A percentile compares a stretch with the other conserved stretches of the same genome.
phyloP scores from a whole-genome alignment of 2,113 vertebrate genomes.

The Callipepla squamata region DNA sequence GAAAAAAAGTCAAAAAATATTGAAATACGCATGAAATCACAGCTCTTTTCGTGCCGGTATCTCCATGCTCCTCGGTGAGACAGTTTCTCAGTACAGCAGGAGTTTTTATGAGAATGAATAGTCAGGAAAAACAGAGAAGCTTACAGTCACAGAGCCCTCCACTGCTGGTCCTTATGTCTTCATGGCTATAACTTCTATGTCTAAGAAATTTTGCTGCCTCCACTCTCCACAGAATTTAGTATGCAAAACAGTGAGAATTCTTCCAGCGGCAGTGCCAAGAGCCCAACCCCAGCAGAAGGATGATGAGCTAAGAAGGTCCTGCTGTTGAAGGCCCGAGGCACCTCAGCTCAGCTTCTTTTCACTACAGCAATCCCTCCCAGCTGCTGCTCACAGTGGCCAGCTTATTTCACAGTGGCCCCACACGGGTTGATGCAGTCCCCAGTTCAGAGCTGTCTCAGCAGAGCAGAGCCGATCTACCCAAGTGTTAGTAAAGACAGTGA shows the following conservation, averaged over 20 bases:
- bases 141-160: neutral
- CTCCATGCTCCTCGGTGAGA: neutral
- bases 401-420: neutral
- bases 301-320: neutral
- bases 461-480: neutral
- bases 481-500: neutral
- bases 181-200: neutral
- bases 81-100: neutral
- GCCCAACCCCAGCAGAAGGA: neutral
- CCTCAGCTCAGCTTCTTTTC: neutral
- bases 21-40: neutral
- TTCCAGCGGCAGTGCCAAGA: neutral
- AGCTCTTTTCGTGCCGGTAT: neutral
- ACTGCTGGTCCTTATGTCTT: neutral
- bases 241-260: neutral
- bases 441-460: neutral
- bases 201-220: neutral
- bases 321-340: fast-evolving
- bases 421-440: neutral
- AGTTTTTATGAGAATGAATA: neutral
- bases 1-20: neutral
- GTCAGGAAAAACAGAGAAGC: neutral
- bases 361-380: neutral
- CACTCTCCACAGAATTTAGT: neutral
- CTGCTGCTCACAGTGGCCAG: neutral